Evolutionary conservation across 2,113 vertebrate genomes (phyloP), one percentile per base, ranked within the genome.

Genomic region (Orientallactaga bullata): DNA sequence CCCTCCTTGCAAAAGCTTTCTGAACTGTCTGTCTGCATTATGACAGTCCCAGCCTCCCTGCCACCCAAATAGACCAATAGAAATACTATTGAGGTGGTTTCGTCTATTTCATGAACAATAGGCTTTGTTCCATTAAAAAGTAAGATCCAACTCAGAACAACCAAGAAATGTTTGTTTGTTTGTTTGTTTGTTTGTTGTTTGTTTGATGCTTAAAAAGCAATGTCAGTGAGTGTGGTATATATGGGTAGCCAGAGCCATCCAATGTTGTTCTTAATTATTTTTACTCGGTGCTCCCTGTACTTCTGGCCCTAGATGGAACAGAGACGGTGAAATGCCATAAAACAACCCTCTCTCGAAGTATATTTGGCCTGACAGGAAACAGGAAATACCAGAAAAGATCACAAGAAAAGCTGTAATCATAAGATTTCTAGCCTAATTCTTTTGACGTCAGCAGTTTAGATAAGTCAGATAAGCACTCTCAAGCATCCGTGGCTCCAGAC

Each of bases 321-420:
- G 92, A 96, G 96, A 89, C 83, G 42, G 94, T 91, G 90, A 96
- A 94, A 93, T 89, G 95, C 95, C 96, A 96, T 90, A 81, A 97
- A 97, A 96, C 90, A 96, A 94, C 96, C 96, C 89, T 89, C 94
- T 96, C 95, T 94, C 83, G 0, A 96, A 97, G 95, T 97, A 97
- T 97, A 97, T 97, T 97, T 97, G 97, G 97, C 94, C 83, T 96
- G 92, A 96, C 95, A 93, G 97, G 97, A 97, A 97, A 96, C 97
- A 97, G 97, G 97, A 97, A 97, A 97, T 97, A 96, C 97, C 97
- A 97, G 97, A 97, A 97, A 97, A 97, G 97, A 97, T 97, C 97
- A 97, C 96, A 97, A 97, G 97, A 96, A 97, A 97, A 96, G 94
- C 97, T 97, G 97, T 95, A 97, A 97, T 97, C 97, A 96, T 96